Evolutionary conservation across 1,140 invertebrate genomes (phyloP).

Genomic region (Bathynomus jamesi): DNA sequence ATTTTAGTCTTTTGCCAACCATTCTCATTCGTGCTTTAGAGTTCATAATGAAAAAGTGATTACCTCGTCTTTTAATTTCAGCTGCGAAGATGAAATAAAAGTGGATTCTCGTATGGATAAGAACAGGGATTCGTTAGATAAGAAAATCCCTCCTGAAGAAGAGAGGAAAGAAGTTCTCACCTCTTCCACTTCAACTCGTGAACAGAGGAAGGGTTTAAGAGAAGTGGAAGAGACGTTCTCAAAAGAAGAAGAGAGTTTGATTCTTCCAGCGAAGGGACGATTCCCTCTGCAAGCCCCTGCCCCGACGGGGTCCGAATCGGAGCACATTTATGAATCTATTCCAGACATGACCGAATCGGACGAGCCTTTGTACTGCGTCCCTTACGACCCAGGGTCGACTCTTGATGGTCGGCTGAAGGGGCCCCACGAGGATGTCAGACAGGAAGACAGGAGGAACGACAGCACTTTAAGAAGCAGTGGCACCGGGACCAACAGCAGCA

Average conservation of each 20-base stretch:
- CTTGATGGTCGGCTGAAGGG: conserved; percentile 1
- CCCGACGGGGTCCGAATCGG: conserved; percentile 39
- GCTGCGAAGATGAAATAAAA: no score
- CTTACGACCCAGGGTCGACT: conserved; percentile 48
- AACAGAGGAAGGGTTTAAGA: no score
- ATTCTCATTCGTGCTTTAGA: no score
- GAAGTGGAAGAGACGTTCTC: no score
- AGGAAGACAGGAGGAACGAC: conserved; percentile 7
- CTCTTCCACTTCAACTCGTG: no score
- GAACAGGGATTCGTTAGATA: no score
- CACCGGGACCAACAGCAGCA: conserved; percentile 20
- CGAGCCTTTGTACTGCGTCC: conserved; percentile 58
- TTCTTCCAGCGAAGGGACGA: not conserved
- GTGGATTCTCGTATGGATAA: no score
- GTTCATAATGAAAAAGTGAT: no score
- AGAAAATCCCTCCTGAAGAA: no score
- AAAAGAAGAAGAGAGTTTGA: not conserved
- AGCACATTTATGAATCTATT: conserved; percentile 63
- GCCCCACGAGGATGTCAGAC: not conserved
- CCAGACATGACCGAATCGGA: conserved; percentile 53
- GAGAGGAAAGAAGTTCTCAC: no score
- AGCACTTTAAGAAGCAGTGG: conserved; percentile 22
- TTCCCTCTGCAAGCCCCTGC: conserved; percentile 19
- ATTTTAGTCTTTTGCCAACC: no score
- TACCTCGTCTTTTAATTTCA: no score